Conservation (phyloP, 2,797 vertebrate genomes). For the Avahi laniger region DNA sequence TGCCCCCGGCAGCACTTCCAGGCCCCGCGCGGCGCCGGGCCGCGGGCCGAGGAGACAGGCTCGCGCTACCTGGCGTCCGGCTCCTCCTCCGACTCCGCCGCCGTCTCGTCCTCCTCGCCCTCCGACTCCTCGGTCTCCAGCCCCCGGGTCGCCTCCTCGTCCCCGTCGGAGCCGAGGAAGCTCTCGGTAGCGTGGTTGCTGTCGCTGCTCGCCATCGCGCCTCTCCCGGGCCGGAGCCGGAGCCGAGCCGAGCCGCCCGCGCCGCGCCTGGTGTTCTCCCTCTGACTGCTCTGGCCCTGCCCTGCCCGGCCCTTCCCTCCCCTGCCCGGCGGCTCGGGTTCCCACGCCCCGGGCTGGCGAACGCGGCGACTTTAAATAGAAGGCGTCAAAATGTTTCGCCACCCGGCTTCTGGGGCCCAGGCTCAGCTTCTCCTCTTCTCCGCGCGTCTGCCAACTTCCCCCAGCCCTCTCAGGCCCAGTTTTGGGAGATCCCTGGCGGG, state of each 20-base stretch:
- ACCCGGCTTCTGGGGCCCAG: constrained; percentile 43
- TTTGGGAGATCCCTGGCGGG: not conserved
- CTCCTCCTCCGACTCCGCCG: constrained; percentile 71
- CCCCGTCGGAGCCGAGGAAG: constrained; percentile 49
- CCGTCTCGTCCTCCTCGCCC: constrained; percentile 85
- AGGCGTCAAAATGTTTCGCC: constrained; percentile 75
- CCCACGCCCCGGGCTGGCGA: constrained; percentile 83
- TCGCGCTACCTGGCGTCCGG: constrained; percentile 69
- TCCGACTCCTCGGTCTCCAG: constrained; percentile 84
- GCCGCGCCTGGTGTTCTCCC: constrained; percentile 79
- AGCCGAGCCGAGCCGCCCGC: constrained; percentile 70
- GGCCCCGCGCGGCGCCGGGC: not conserved
- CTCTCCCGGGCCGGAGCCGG: constrained; percentile 77
- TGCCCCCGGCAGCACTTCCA: not conserved
- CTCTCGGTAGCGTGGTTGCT: constrained; percentile 28
- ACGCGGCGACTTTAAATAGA: constrained; percentile 92
- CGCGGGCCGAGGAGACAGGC: not conserved
- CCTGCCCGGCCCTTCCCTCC: constrained; percentile 74
- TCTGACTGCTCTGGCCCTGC: constrained; percentile 60
- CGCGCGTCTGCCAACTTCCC: not conserved
- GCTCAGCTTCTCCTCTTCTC: constrained; percentile 32
- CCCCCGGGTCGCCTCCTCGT: constrained; percentile 75
- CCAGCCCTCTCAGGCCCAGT: constrained; percentile 50
- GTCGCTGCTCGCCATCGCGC: constrained; percentile 82
- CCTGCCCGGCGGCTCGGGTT: constrained; percentile 85